phyloP scores from a whole-genome alignment of 2,113 vertebrate species.

The Hippocampus abdominalis region DNA sequence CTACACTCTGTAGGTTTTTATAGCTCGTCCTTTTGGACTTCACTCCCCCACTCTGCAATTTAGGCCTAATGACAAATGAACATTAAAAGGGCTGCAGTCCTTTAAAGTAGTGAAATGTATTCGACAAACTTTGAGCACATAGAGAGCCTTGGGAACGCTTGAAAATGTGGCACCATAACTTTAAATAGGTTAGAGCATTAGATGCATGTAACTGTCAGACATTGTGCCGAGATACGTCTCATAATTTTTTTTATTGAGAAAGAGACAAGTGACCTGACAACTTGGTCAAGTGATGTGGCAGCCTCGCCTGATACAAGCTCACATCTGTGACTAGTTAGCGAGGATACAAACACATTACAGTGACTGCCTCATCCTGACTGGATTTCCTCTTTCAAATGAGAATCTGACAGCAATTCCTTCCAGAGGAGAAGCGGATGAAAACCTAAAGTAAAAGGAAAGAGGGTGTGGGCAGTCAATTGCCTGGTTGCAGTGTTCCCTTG shows the following conservation, averaged over 20 bases:
- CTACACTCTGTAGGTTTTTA: slow-evolving; percentile 86
- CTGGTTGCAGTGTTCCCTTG: slow-evolving; percentile 68
- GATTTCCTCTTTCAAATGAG: slow-evolving; percentile 82
- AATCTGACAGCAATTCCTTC: slow-evolving; percentile 74
- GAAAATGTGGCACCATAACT: not conserved
- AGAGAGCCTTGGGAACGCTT: not conserved
- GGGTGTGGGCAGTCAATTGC: slow-evolving; percentile 25
- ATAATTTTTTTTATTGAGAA: slow-evolving; percentile 26
- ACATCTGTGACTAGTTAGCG: slow-evolving; percentile 63
- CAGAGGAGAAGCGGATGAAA: slow-evolving; percentile 33
- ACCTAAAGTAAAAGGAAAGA: slow-evolving; percentile 57
- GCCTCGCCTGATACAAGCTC: slow-evolving; percentile 38
- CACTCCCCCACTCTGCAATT: slow-evolving; percentile 21
- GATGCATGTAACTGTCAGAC: slow-evolving; percentile 34
- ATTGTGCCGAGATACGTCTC: slow-evolving; percentile 30
- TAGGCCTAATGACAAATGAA: slow-evolving; percentile 51
- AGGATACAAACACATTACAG: slow-evolving; percentile 75
- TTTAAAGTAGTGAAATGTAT: slow-evolving; percentile 42
- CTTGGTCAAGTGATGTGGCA: slow-evolving; percentile 35
- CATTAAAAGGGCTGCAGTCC: slow-evolving; percentile 37
- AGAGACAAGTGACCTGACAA: slow-evolving; percentile 44
- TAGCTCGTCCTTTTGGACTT: slow-evolving; percentile 81
- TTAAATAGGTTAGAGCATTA: slow-evolving; percentile 24
- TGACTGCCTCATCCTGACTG: slow-evolving; percentile 80
- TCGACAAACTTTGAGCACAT: slow-evolving; percentile 9